A percentile compares a stretch with the other conserved stretches of the same genome.
These are phyloP conservation scores for Steinernema feltiae DNA, from an alignment of 1,140 invertebrate species.

Conservation along the genomic window DNA sequence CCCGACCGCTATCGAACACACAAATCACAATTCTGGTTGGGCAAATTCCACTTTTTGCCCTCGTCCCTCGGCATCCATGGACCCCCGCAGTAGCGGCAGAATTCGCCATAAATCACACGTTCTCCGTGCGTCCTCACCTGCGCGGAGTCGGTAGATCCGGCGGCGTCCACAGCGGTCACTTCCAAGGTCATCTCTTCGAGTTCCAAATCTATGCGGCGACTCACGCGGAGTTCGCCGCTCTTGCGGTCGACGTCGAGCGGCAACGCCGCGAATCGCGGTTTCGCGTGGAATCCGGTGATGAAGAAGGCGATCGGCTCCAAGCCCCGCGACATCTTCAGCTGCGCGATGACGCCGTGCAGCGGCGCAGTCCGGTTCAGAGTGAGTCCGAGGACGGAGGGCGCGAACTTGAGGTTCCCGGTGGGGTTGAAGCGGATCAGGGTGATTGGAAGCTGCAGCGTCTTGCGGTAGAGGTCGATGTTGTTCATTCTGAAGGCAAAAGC, in stretches of 20 bases:
- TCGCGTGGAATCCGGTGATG: not conserved
- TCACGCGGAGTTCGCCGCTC: not conserved
- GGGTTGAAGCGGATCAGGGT: not conserved
- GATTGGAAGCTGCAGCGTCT: not conserved
- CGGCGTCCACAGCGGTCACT: conserved; percentile 9
- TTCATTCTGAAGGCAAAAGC: not conserved
- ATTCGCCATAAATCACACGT: not conserved
- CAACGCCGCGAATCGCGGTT: not conserved
- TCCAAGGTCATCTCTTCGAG: not conserved
- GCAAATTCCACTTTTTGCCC: too few species aligned
- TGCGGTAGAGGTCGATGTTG: not conserved
- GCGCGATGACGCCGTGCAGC: not conserved
- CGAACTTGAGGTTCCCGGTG: not conserved
- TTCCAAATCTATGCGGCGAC: not conserved
- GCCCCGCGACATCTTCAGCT: not conserved
- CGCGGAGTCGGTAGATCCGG: not conserved
- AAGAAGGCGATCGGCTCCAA: not conserved
- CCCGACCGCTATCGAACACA: too few species aligned
- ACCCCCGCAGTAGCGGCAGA: too few species aligned
- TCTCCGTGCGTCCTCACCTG: not conserved
- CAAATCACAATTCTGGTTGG: too few species aligned
- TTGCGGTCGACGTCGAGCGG: conserved; percentile 9
- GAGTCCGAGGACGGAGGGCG: not conserved
- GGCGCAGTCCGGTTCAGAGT: not conserved
- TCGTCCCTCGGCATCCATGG: too few species aligned